These are phyloP conservation scores for Lacanobia wlatinum DNA, from an alignment of 2,888 invertebrate genomes.

Conservation along the genomic window DNA sequence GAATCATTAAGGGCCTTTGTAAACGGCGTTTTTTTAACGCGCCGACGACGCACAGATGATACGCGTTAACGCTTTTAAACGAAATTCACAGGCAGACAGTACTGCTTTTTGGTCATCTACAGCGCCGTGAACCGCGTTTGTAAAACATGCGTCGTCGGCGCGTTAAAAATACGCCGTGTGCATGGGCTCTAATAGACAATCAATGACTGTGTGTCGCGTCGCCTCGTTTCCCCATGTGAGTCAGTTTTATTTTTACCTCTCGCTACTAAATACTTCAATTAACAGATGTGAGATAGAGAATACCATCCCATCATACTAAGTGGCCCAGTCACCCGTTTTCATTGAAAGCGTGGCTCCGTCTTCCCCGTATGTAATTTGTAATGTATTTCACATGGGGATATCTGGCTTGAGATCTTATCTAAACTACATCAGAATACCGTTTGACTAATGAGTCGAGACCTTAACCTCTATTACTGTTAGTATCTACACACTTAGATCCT, in stretches of 20 bases:
- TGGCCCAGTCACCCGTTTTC: slow-evolving; percentile 28
- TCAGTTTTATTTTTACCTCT: slow-evolving; percentile 41
- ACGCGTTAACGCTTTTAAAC: too few species aligned
- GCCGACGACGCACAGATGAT: too few species aligned
- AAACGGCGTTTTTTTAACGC: too few species aligned
- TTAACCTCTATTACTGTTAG: background rate
- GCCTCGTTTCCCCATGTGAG: slow-evolving; percentile 9
- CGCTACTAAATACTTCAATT: slow-evolving; percentile 33
- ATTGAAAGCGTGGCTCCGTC: slow-evolving; percentile 8
- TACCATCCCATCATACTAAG: slow-evolving; percentile 32
- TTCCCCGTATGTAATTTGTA: background rate
- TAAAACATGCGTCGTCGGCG: too few species aligned
- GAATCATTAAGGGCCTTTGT: too few species aligned
- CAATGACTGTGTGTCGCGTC: background rate
- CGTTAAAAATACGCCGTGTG: too few species aligned
- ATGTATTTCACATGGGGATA: slow-evolving; percentile 10
- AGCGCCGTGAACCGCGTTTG: too few species aligned
- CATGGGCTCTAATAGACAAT: background rate
- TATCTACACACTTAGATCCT: background rate
- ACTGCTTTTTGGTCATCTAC: too few species aligned
- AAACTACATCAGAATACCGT: slow-evolving; percentile 15
- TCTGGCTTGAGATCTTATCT: slow-evolving; percentile 35
- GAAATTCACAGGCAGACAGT: too few species aligned
- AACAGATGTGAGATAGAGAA: slow-evolving; percentile 50
- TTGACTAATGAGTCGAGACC: background rate